phyloP scores from a whole-genome alignment of 2,113 vertebrate genomes.

The Lipotes vexillifer region DNA sequence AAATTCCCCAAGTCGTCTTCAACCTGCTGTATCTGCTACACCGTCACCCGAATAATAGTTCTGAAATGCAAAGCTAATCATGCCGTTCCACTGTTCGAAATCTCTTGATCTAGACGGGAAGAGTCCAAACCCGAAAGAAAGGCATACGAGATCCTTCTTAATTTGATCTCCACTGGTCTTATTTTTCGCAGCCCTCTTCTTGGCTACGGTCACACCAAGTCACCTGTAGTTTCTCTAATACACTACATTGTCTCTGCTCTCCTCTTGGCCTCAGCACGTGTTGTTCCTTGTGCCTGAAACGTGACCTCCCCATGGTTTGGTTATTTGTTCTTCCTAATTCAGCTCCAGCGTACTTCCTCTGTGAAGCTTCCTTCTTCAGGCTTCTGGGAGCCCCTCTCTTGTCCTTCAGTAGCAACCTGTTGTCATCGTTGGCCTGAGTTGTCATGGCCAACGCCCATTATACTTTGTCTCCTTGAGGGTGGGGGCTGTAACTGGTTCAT shows the following conservation, averaged over 20 bases:
- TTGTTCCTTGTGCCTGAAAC: background rate
- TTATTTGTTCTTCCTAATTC: constrained; percentile 12
- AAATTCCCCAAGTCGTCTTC: background rate
- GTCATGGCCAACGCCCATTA: background rate
- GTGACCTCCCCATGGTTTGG: background rate
- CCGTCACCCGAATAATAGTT: background rate
- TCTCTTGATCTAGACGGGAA: background rate
- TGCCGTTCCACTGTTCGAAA: background rate
- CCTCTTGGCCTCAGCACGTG: background rate
- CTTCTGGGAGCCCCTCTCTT: background rate
- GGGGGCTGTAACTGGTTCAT: background rate
- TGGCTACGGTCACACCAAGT: background rate
- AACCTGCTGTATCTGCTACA: background rate
- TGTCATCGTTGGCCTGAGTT: background rate
- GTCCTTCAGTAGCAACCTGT: background rate
- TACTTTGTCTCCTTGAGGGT: background rate
- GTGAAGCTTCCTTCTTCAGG: background rate
- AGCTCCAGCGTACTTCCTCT: background rate
- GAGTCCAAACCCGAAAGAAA: background rate
- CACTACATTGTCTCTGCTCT: background rate
- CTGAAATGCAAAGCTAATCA: background rate
- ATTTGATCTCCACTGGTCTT: background rate
- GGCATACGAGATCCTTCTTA: background rate
- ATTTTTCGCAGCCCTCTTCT: background rate
- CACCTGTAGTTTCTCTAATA: background rate